Percentiles rank a stretch among this genome's conserved stretches.
Conservation (phyloP, 2,797 vertebrate species). For the Mus caroli region DNA sequence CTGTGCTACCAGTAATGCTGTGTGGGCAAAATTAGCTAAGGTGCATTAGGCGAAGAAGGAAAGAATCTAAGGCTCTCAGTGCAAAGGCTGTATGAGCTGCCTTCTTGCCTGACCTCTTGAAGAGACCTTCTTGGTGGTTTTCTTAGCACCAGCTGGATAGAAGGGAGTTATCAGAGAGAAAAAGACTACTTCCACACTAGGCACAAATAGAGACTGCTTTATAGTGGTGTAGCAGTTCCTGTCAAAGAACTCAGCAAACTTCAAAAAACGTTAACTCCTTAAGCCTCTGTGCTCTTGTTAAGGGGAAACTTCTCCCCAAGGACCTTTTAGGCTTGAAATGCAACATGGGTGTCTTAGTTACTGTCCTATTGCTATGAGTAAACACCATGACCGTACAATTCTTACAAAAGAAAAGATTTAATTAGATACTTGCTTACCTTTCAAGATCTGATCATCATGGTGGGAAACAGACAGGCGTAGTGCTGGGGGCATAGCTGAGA, state of each 20-base stretch:
- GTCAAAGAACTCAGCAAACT: conserved; percentile 48
- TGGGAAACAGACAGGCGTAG: background rate
- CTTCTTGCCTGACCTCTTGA: background rate
- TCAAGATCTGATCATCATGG: background rate
- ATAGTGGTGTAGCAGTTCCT: conserved; percentile 52
- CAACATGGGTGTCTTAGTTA: background rate
- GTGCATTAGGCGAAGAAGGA: conserved; percentile 33
- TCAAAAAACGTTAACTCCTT: conserved; percentile 72
- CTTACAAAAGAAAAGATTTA: background rate
- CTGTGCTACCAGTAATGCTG: background rate
- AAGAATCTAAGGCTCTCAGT: background rate
- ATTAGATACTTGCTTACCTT: background rate
- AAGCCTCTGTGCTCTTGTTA: background rate
- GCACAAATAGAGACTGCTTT: conserved; percentile 66
- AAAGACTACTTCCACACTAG: conserved; percentile 25
- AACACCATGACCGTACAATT: background rate
- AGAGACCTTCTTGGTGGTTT: background rate
- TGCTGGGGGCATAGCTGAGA: background rate
- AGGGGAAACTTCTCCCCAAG: background rate
- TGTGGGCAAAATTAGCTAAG: conserved; percentile 50
- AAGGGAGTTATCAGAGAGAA: background rate
- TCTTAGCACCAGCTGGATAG: background rate
- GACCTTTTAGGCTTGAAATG: background rate
- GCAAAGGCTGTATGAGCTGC: background rate
- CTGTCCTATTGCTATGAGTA: background rate